Evolutionary conservation across 1,140 invertebrate species (phyloP), one percentile per base, ranked within the genome.

Genomic region (Colletes gigas): DNA sequence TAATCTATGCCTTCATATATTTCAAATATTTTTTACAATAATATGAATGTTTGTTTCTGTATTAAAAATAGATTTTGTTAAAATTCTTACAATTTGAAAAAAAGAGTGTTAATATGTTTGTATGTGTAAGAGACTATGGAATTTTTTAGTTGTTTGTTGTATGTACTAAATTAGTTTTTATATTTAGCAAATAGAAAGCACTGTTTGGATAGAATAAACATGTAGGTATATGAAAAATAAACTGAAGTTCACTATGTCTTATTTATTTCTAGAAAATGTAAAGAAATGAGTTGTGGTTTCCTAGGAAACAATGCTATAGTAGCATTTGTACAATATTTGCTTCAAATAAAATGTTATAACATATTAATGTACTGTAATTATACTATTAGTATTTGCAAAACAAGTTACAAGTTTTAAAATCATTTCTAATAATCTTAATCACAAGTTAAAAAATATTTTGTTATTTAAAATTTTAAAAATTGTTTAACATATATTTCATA

Each of bases 301-400:
- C 83, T 85, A 73, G 84, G 84, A 85, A 68, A 85, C 84, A 54
- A 60, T 69, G n/a, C 39, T 44, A 78, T 57, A 47, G n/a, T 10
- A 57, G 39, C 59, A 52, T 39, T 65, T 54, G 12, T 66, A 67
- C 57, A 44, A 44, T 47, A 60, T 50, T 4, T 50, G 30, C 9
- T 55, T 83, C 17, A 79, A 59, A 8, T 57, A 44, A 73, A 68
- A 19, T 50, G 0, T 72, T 50, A 47, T 68, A 47, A 4, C 0
- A 47, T 47, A 47, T 47, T 47, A 47, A 8, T 6, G 19, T 67
- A 59, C 19, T 71, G 52, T 83, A 67, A 52, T 12, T 44, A 4
- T 3, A 62, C 6, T 39, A 60, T n/a, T 21, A 73, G 59, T 6
- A 52, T 50, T 57, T 21, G 12, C n/a, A 71, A 52, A 50, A 19